Evolutionary conservation across 2,888 invertebrate species (phyloP).

Genomic region (Laspeyria flexula): DNA sequence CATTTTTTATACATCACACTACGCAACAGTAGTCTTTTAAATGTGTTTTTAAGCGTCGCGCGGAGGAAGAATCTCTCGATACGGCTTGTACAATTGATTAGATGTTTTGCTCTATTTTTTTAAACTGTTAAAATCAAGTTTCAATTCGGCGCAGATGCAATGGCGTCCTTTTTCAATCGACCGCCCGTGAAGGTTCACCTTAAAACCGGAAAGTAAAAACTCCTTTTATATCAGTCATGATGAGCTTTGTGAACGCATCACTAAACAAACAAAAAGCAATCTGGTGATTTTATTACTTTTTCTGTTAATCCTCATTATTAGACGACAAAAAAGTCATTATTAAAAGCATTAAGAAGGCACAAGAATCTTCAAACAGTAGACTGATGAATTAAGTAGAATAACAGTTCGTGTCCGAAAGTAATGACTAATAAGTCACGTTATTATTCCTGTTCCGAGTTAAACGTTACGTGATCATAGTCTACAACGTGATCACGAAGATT

Average conservation of each 20-base stretch:
- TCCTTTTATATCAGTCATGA: conserved; percentile 30
- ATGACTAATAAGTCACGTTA: conserved; percentile 39
- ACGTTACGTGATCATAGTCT: conserved; percentile 34
- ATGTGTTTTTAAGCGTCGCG: conserved; percentile 39
- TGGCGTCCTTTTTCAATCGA: conserved; percentile 52
- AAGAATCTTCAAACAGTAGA: too few species aligned
- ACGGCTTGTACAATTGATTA: conserved; percentile 51
- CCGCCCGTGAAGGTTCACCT: conserved; percentile 55
- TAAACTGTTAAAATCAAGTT: conserved; percentile 41
- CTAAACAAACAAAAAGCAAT: conserved; percentile 16
- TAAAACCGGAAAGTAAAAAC: conserved; percentile 48
- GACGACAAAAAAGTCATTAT: too few species aligned
- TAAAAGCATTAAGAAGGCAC: too few species aligned
- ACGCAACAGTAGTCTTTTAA: conserved; percentile 39
- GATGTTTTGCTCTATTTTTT: conserved; percentile 48
- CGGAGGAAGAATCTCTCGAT: conserved; percentile 44
- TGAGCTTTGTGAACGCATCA: conserved; percentile 17
- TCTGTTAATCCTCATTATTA: background rate
- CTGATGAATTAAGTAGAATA: too few species aligned
- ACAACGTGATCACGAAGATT: conserved; percentile 53
- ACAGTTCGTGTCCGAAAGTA: too few species aligned
- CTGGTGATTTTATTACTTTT: background rate
- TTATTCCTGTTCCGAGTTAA: conserved; percentile 35
- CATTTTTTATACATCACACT: conserved; percentile 55
- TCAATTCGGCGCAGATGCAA: conserved; percentile 49